These are phyloP conservation scores for Formica exsecta DNA, from an alignment of 1,140 invertebrate genomes.

Conservation along the genomic window DNA sequence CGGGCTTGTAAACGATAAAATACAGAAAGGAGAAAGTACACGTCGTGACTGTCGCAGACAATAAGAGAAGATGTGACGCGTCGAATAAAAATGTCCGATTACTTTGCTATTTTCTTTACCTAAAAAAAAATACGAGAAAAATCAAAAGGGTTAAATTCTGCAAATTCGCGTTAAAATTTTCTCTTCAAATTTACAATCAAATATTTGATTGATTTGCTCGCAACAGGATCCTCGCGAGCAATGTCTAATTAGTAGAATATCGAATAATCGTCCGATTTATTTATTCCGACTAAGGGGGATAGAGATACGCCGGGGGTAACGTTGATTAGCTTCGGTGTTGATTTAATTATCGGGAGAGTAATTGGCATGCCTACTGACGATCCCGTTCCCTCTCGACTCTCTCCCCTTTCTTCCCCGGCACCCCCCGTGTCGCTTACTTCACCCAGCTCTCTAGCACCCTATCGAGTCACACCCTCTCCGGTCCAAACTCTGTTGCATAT, in stretches of 20 bases:
- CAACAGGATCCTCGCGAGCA: slow-evolving; percentile 11
- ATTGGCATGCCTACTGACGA: slow-evolving; percentile 81
- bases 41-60: slow-evolving; percentile 20
- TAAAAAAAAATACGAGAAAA: not conserved
- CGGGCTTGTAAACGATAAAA: slow-evolving; percentile 56
- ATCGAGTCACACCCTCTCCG: slow-evolving; percentile 60
- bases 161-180: not conserved
- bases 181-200: not conserved
- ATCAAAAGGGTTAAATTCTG: not conserved
- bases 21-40: slow-evolving; percentile 17
- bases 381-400: slow-evolving; percentile 62
- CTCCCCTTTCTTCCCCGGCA: slow-evolving; percentile 39
- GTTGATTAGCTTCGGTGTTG: slow-evolving; percentile 83
- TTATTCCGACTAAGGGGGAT: slow-evolving; percentile 70
- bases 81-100: not conserved
- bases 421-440: slow-evolving; percentile 72
- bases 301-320: slow-evolving; percentile 63
- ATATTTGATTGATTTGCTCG: slow-evolving; percentile 6
- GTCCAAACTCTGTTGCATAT: slow-evolving; percentile 79
- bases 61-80: not conserved
- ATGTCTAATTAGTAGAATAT: slow-evolving; percentile 65
- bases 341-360: slow-evolving; percentile 83
- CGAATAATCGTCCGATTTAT: slow-evolving; percentile 76
- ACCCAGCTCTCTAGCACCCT: slow-evolving; percentile 65
- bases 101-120: not conserved